Base-by-base conservation (phyloP, 2,113 vertebrate species). In the Hylia prasina region DNA sequence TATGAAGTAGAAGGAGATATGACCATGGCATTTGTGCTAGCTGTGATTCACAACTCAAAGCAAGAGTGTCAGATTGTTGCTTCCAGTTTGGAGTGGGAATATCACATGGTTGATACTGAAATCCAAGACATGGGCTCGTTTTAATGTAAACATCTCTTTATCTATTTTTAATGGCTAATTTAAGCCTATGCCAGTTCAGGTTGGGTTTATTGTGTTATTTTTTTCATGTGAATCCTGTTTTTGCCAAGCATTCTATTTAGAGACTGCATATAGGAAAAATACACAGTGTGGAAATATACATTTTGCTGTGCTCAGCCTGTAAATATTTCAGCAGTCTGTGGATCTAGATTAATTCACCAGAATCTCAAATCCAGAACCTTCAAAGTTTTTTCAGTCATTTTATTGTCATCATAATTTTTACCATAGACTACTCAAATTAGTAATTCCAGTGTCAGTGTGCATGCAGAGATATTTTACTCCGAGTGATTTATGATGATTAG, bases 31-130 rank as follows among this genome's bases (percentile, higher is more conserved):
- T 65, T 83, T 65, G 1, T 61, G 3, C 3, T 66, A 60, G 4
- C 3, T 69, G n/a, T 80, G 10, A 25, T 35, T 77, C 22, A 11
- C 11, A 64, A 23, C 6, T 42, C n/a, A 37, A 61, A 25, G 3
- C 7, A 69, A 61, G 35, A 28, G 3, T n/a, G 7, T 25, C 23
- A 63, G 6, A 13, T 33, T 81, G 14, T 35, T 28, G 11, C 5
- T 78, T 15, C 6, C 20, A 61, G 0, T 1, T 61, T 2, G 0
- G 15, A 56, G 11, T 24, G 15, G 24, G 10, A 81, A 23, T 81
- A 48, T 37, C 37, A 53, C 12, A 27, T 27, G 3, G 9, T 9
- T 68, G 31, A 76, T 37, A 13, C 18, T 73, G 54, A 94, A 72
- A 89, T 66, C 3, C 27, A 70, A 45, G 42, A 81, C 7, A 42